phyloP scores from a whole-genome alignment of 2,797 vertebrate genomes.

The Sebastes cheni region DNA sequence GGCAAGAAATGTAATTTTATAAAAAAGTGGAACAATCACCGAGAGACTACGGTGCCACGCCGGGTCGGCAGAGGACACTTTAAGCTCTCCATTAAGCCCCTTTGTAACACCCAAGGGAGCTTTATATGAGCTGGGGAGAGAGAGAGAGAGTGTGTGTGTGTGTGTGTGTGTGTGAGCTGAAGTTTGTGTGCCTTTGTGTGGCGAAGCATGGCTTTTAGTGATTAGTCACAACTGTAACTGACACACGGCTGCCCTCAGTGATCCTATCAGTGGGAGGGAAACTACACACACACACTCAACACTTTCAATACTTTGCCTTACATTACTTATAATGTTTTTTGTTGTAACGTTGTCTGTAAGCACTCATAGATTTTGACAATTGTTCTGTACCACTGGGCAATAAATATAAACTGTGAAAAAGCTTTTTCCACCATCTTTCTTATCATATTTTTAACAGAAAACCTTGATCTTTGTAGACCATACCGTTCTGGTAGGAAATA shows the following conservation, averaged over 20 bases:
- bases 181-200: not conserved
- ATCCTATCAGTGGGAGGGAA: constrained; percentile 74
- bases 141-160: not conserved
- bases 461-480: not conserved
- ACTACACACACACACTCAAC: not conserved
- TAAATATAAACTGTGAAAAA: not conserved
- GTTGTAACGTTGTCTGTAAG: not conserved
- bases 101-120: constrained; percentile 20
- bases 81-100: constrained; percentile 45
- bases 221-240: constrained; percentile 79
- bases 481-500: accelerated
- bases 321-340: too few relatives aligned
- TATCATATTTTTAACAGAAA: not conserved
- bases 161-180: not conserved
- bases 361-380: not conserved
- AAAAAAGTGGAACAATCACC: constrained; percentile 62
- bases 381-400: not conserved
- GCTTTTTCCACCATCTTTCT: not conserved
- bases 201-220: constrained; percentile 47
- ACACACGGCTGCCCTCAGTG: constrained; percentile 53
- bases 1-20: constrained; percentile 56
- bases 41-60: constrained; percentile 35
- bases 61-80: constrained; percentile 37
- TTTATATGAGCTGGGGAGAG: constrained; percentile 12
- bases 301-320: not conserved